Evolutionary conservation across 1,140 invertebrate species (phyloP), one percentile per base, ranked within the genome.

Genomic region (Eurosta solidaginis): DNA sequence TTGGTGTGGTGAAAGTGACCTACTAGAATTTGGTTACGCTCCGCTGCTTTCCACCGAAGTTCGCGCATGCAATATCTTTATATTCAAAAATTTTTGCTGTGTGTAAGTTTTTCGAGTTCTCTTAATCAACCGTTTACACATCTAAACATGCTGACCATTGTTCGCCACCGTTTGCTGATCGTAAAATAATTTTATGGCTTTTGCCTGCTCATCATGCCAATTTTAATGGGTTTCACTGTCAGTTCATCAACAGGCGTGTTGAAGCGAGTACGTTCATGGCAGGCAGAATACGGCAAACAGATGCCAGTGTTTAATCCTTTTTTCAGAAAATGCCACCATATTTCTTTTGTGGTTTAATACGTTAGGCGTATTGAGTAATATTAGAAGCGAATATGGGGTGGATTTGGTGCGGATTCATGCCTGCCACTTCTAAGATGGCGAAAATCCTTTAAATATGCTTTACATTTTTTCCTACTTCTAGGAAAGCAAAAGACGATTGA

Each of bases 111-210:
- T 17, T 59, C 25, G 22, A 59, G 54, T 36, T 59, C 1, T 59
- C 27, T 29, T 10, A 14, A 59, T 29, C 14, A 27, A 36, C 25
- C 27, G 17, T 33, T 59, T 36, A 59, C 27, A 17, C 54, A 5
- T 25, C 54, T 2, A 17, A 4, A 22, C 54, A 59, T 1, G n/a
- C 29, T 59, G 54, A n/a, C 10, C 29, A 59, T 36, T 59, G 74
- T 33, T 49, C 45, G 74, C 45, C 74, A 45, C 42, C 27, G 45
- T 50, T 68, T 44, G 54, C 59, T 73, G 77, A 77, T 77, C 68
- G 73, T 77, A 77, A 77, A 77, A 77, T 77, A 77, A 73, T 77
- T 77, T 77, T 77, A 77, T 49, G 77, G 52, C 59, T 77, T 77
- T 77, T 77, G 77, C 54, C 54, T 36, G 77, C 77, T 77, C 77